These are phyloP conservation scores for Troglohyphantes excavatus DNA, from an alignment of 2,888 invertebrate genomes.

Conservation along the genomic window DNA sequence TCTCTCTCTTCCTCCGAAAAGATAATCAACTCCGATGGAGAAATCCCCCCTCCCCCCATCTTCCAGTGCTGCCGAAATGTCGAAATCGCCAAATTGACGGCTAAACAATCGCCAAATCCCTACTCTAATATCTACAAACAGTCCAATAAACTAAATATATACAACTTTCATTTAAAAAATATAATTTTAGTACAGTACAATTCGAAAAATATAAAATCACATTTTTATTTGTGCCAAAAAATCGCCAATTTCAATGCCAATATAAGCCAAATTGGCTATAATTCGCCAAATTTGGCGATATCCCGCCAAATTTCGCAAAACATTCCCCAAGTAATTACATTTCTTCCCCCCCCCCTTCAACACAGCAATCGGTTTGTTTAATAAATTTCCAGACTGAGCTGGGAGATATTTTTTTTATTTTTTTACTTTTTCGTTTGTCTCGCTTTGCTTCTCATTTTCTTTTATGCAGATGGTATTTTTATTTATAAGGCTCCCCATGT, in stretches of 20 bases:
- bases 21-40: constrained; percentile 69
- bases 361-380: constrained; percentile 76
- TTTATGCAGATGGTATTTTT: constrained; percentile 71
- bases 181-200: no score
- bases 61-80: constrained; percentile 4
- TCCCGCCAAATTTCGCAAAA: no score
- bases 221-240: no score
- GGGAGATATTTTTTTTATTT: background rate
- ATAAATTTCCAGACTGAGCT: constrained; percentile 66
- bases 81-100: no score
- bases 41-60: constrained; percentile 47
- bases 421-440: background rate
- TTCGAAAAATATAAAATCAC: no score
- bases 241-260: no score
- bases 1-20: constrained; percentile 37
- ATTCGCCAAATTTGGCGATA: no score
- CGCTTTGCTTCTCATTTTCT: background rate
- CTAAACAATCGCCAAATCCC: no score
- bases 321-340: constrained; percentile 55
- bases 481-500: constrained; percentile 50
- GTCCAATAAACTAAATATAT: no score
- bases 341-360: constrained; percentile 63
- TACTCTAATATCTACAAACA: no score
- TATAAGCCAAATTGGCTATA: no score
- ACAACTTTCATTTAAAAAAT: no score